Evolutionary conservation across 2,113 vertebrate genomes (phyloP), one percentile per base, ranked within the genome.

Genomic region (Muscicapa adusta): DNA sequence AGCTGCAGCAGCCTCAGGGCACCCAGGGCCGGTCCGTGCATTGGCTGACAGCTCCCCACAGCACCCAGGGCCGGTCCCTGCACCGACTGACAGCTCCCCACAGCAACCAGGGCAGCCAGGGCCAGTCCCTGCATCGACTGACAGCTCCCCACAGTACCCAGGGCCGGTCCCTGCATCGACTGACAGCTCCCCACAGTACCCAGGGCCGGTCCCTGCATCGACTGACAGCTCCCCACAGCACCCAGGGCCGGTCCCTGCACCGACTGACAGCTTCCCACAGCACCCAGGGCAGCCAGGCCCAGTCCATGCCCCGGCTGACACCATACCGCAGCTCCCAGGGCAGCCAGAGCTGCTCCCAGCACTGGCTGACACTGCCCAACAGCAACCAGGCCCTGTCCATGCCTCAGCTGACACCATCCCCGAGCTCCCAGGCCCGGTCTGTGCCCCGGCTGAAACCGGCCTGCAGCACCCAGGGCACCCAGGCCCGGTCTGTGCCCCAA

Each of bases 91-190:
- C 24, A 24, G 6, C 10, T 5, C 6, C 40, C 14, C 13, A 6
- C 38, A 31, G 38, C 40, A 11, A 29, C 43, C 28, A 29, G 70
- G 19, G 38, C 40, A 11, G 29, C 43, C 28, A 29, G 70, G 19
- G 5, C 43, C 9, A 5, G 5, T 31, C 26, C 40, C 2, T 33
- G 33, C 6, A 6, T 28, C 15, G 10, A 4, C 48, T 54, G 48
- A 5, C 36, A 8, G 2, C 3, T 2, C 1, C 56, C 16, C 3
- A 3, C 19, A 31, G 56, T 58, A 7, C 34, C 14, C 18, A 12
- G 54, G 19, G 9, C 62, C 18, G 28, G 13, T 50, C 48, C 8
- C 0, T 10, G 65, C 6, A 3, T 17, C 17, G 17, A 3, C 43
- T 26, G 43, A 26, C 65, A 19, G 2, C 6, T 6, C 6, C 48